These are phyloP conservation scores for Cerceris rybyensis DNA, from an alignment of 2,888 invertebrate genomes.

Conservation along the genomic window DNA sequence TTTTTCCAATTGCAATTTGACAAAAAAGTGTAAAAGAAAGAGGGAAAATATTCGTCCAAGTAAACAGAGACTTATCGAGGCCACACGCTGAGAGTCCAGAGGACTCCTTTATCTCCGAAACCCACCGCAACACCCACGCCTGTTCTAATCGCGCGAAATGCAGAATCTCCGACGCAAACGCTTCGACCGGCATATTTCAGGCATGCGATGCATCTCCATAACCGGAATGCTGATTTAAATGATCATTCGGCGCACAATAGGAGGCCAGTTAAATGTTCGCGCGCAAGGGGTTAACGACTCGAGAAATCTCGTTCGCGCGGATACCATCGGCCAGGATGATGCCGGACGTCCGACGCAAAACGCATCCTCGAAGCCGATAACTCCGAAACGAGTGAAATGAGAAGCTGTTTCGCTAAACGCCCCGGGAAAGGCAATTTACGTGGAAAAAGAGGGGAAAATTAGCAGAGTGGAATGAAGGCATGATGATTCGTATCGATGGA, in stretches of 20 bases:
- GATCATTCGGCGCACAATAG: conserved; percentile 32
- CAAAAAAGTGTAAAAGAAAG: too few relatives aligned
- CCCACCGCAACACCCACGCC: neutral
- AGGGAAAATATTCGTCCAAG: too few relatives aligned
- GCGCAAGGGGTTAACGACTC: conserved; percentile 32
- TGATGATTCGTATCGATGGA: too few relatives aligned
- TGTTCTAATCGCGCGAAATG: neutral
- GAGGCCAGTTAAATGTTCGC: conserved; percentile 24
- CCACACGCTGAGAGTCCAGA: too few relatives aligned
- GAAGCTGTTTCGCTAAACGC: too few relatives aligned
- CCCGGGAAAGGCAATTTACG: too few relatives aligned
- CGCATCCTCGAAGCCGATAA: neutral
- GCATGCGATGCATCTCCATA: conserved; percentile 33
- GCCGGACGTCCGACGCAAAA: conserved; percentile 3
- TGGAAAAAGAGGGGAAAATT: too few relatives aligned
- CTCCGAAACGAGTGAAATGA: neutral
- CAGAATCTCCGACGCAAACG: neutral
- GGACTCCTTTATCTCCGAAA: neutral
- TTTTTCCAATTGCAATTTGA: too few relatives aligned
- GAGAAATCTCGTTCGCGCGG: neutral
- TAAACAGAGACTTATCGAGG: too few relatives aligned
- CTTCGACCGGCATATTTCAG: neutral
- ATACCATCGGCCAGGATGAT: neutral
- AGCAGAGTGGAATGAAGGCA: too few relatives aligned
- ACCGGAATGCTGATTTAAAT: conserved; percentile 36